Conservation (phyloP, 2,797 vertebrate species). For the Dryobates pubescens region DNA sequence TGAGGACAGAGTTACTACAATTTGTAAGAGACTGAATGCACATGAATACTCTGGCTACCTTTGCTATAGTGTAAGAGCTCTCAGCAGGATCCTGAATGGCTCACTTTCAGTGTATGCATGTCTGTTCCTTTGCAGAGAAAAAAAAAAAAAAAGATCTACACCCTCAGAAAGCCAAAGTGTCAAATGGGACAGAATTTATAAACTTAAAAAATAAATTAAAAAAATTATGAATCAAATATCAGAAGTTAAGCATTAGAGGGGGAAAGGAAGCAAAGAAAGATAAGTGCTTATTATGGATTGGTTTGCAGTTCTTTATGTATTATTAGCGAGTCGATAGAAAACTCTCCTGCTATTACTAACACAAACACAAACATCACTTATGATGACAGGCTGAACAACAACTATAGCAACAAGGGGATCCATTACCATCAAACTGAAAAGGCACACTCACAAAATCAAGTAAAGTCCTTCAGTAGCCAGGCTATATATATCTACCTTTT, state of each 20-base stretch:
- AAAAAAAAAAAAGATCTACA: not conserved
- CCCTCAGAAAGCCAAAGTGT: not conserved
- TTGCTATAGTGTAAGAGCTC: not conserved
- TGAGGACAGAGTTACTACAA: not conserved
- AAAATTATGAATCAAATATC: not conserved
- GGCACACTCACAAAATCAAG: not conserved
- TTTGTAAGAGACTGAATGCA: not conserved
- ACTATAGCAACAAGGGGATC: not conserved
- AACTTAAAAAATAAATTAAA: not conserved
- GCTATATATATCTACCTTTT: not conserved
- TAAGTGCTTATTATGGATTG: conserved; percentile 48
- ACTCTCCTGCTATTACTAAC: conserved; percentile 47
- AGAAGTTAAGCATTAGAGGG: conserved; percentile 33
- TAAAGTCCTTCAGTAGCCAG: not conserved
- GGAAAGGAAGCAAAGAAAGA: conserved; percentile 24
- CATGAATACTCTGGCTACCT: not conserved
- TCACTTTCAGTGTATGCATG: not conserved
- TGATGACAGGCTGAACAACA: conserved; percentile 35
- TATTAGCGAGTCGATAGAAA: conserved; percentile 48
- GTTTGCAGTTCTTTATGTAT: conserved; percentile 41
- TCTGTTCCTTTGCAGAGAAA: not conserved
- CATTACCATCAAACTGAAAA: conserved; percentile 38
- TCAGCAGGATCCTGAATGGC: not conserved
- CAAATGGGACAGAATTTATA: conserved; percentile 17
- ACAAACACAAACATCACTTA: conserved; percentile 46